Percentiles rank a stretch among this genome's conserved stretches.
phyloP scores from a whole-genome alignment of 2,113 vertebrate genomes.

The Maccullochella peelii region DNA sequence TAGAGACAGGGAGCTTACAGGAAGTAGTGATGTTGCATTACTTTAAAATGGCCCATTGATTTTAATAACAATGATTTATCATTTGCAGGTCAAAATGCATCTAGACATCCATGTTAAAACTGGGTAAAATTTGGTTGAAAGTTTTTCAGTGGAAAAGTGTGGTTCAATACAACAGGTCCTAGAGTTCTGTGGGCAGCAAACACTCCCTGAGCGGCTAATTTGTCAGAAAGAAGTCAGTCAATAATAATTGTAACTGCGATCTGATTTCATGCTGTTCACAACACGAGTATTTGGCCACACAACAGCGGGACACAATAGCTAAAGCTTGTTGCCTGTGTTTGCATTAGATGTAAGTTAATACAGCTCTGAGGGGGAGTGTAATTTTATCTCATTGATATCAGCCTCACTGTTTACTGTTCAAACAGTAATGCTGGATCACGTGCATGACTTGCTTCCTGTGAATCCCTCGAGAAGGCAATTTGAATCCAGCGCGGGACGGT shows the following conservation, averaged over 20 bases:
- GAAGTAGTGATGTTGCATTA: not conserved
- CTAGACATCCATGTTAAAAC: not conserved
- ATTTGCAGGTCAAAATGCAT: not conserved
- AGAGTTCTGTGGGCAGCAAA: not conserved
- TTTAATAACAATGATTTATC: not conserved
- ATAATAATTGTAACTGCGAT: no score
- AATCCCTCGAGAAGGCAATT: no score
- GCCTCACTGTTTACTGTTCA: not conserved
- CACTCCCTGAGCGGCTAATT: not conserved
- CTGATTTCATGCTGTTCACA: not conserved
- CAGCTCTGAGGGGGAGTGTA: not conserved
- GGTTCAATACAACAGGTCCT: no score
- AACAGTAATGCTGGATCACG: not conserved
- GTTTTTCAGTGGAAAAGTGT: not conserved
- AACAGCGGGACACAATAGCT: not conserved
- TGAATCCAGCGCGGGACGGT: no score
- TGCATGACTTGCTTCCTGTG: not conserved
- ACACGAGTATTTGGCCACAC: no score
- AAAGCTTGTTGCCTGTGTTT: not conserved
- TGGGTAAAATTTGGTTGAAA: not conserved
- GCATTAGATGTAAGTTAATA: not conserved
- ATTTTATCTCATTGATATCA: not conserved
- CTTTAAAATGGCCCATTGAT: not conserved
- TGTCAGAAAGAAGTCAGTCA: not conserved
- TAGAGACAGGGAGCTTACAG: not conserved